Evolutionary conservation across 1,140 invertebrate genomes (phyloP).

Genomic region (Ptiloglossa arizonensis): DNA sequence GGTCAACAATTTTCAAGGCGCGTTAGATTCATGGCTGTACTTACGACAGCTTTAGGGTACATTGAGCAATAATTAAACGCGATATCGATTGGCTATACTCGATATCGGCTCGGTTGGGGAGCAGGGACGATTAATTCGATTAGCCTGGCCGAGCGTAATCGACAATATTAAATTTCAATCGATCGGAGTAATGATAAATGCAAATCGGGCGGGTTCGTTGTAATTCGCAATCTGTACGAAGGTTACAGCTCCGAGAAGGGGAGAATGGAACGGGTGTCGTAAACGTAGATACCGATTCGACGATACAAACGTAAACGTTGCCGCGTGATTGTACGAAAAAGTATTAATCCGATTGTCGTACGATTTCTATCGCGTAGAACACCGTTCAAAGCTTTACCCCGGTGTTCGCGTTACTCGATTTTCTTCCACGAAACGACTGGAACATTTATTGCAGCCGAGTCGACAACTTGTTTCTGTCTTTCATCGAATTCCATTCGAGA

Average conservation of each 20-base stretch:
- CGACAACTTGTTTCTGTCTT: background rate
- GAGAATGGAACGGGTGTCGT: background rate
- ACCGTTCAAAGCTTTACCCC: background rate
- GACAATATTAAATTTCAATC: conserved; percentile 36
- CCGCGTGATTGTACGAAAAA: background rate
- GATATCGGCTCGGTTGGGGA: conserved; percentile 9
- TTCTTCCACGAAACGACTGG: background rate
- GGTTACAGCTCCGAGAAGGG: too few relatives aligned
- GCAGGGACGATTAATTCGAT: conserved; percentile 25
- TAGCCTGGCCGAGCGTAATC: background rate
- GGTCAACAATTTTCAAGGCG: background rate
- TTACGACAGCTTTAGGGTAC: background rate
- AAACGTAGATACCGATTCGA: background rate
- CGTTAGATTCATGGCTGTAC: background rate
- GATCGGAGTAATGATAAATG: conserved; percentile 15
- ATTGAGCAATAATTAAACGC: conserved; percentile 35
- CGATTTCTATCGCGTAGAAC: background rate
- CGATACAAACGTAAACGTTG: background rate
- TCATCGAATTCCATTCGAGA: background rate
- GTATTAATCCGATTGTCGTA: background rate
- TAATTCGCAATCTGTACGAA: background rate
- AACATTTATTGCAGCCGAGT: background rate
- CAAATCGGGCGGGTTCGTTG: background rate
- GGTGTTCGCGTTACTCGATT: background rate
- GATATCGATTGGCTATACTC: conserved; percentile 31